Percentiles rank a stretch among this genome's conserved stretches.
Conservation (phyloP, 2,113 vertebrate genomes). For the Anoplopoma fimbria region DNA sequence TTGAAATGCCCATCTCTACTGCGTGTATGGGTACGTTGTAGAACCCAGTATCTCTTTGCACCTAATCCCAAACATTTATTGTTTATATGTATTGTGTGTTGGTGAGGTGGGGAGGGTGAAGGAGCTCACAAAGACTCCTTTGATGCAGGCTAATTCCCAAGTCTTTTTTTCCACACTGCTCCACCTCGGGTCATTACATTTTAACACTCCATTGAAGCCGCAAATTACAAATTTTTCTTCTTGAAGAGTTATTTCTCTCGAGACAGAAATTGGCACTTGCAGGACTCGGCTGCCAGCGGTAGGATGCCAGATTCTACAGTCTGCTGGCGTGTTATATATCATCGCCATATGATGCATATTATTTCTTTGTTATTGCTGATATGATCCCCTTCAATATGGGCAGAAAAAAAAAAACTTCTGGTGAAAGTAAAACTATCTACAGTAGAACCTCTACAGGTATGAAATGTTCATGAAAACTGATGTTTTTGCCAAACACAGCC, state of each 20-base stretch:
- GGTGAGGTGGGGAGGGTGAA: constrained; percentile 22
- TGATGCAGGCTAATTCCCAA: constrained; percentile 61
- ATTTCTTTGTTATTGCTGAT: background rate
- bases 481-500: constrained; percentile 4
- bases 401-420: background rate
- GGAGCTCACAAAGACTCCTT: constrained; percentile 34
- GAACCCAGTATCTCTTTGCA: background rate
- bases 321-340: constrained; percentile 28
- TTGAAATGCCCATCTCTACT: background rate
- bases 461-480: constrained; percentile 7
- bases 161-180: constrained; percentile 24
- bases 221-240: constrained; percentile 77
- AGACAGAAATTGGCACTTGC: constrained; percentile 69
- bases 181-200: constrained; percentile 77
- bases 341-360: background rate
- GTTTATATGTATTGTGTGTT: constrained; percentile 32
- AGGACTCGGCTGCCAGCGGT: constrained; percentile 35
- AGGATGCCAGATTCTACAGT: constrained; percentile 48
- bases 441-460: background rate
- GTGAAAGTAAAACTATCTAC: background rate
- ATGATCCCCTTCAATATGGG: background rate
- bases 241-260: constrained; percentile 63
- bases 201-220: constrained; percentile 79
- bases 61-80: constrained; percentile 20
- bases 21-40: background rate